Evolutionary conservation across 2,113 vertebrate genomes (phyloP), one percentile per base, ranked within the genome.

Genomic region (Spilogale gracilis): DNA sequence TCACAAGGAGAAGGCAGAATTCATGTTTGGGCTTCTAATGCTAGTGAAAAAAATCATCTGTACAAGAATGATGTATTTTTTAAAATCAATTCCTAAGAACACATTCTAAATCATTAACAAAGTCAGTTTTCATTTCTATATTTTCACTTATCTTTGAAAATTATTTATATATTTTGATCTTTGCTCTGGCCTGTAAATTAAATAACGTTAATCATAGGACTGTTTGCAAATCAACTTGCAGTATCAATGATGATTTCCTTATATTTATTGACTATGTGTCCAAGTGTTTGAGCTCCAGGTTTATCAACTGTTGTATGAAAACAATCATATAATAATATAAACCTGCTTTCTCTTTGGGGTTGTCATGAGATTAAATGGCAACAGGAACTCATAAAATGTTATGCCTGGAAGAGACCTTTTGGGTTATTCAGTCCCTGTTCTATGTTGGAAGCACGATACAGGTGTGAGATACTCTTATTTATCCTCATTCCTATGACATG

Each of bases 1-100:
- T 74, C 58, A 10, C 45, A 61, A 71, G 6, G 76, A 67, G 71
- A 48, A 48, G 38, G 48, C 38, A 27, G 82, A 78, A 17, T 79
- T 52, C 45, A 6, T 74, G 14, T 80, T 76, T 92, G 85, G 23
- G 23, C 16, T 85, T 96, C 76, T 54, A 30, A 73, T 50, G 12
- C 52, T 84, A 56, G 21, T 54, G 93, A 23, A 81, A 16, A 84
- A 89, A 93, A 88, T 88, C 76, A 73, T 56, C 21, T 79, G 9
- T 16, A 74, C 0, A 18, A 25, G 21, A 94, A 63, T 52, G 18
- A 48, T 91, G 52, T 50, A 43, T 6, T 79, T 20, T 90, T 80
- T 30, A 25, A 88, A 88, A 38, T 71, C 27, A 92, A 3, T 74
- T 95, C 58, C 96, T 96, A 45, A 38, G 65, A 90, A 94, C 79